Base-by-base conservation (phyloP, 2,888 invertebrate genomes). In the Lasioglossum zephyrum region DNA sequence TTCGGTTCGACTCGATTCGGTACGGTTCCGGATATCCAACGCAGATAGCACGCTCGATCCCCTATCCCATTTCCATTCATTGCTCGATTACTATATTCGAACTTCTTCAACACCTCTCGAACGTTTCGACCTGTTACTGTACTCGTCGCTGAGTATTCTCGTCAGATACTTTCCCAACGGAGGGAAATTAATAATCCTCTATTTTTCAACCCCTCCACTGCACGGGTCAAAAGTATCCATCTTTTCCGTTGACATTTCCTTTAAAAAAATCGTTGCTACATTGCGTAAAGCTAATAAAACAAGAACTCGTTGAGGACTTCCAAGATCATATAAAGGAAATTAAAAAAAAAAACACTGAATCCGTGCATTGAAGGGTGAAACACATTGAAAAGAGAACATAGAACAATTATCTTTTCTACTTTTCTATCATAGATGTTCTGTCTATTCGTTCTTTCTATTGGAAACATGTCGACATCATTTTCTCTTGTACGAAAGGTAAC, bases 1-100 rank as follows among this genome's bases (percentile, higher is more conserved):
- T 75, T 69, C 79, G 72, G 60, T 75, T 63, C 60, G 82, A 69
- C 75, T 82, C 69, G 84, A 39, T 77, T 82, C 74, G 69, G 69
- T 69, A 69, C 69, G 69, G 69, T 69, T 69, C 69, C 69, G 47
- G 74, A 74, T 66, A 60, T 49, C 69, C 69, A 69, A 60, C 41
- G 70, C 60, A 3, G 41, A 66, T 39, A 47, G 66, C 77, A 69
- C 69, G 77, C 39, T 47, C 77, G 49, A 41, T 31, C 53, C 66
- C 41, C 75, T 49, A 36, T 41, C 72, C 53, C 70, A 63, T 79
- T 69, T 85, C 74, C 77, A 49, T 84, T 72, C 63, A 31, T 72
- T 82, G 8, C 70, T 47, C 69, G 39, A 69, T 39, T 39, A 66
- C 18, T 18, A 36, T 39, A 69, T 22, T 39, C 69, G 39, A 69